Base-by-base conservation (phyloP, 2,888 invertebrate genomes). In the Cheilosia vulpina region DNA sequence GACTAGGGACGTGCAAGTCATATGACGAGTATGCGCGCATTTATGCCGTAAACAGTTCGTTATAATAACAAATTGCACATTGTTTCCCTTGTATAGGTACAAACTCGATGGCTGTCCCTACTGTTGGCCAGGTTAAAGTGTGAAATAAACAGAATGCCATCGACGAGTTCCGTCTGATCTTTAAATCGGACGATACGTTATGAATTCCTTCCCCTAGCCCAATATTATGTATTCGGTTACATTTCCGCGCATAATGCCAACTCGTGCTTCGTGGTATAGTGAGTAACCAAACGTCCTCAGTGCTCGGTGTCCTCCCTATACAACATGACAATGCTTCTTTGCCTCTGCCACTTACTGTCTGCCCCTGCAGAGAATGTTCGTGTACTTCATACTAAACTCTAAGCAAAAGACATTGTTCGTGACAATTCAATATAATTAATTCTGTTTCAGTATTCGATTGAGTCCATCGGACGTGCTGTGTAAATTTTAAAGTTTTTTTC, bases 351-450 rank as follows among this genome's bases (percentile, higher is more conserved):
- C 11, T 65, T 31, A 47, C 24, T 63, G 17, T 53, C 45, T 53
- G 52, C 55, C 47, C 43, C 24, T 21, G 50, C 31, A 69, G 41
- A 43, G 43, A 53, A 19, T 62, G 55, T 73, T 75, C 75, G 57
- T 75, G 65, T 57, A 13, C 15, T 41, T 50, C 58, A 68, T 60
- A 76, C 27, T 31, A 31, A 65, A 57, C 68, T 19, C 52, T 52
- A 52, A 45, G 31, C 66, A 68, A 21, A 57, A 34, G 47, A 38
- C 34, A 38, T 38, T 31, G 60, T 76, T 76, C 66, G 66, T 76
- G 66, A 76, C 58, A 52, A 76, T 76, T 66, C 66, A 43, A 45
- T 58, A 41, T 75, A 75, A 58, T 58, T 63, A 63, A 65, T 65
- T 75, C 55, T 45, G 63, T 63, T 73, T 73, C 63, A 75, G 50